Evolutionary conservation across 2,888 invertebrate species (phyloP).

Genomic region (Agapetus fuscipes): DNA sequence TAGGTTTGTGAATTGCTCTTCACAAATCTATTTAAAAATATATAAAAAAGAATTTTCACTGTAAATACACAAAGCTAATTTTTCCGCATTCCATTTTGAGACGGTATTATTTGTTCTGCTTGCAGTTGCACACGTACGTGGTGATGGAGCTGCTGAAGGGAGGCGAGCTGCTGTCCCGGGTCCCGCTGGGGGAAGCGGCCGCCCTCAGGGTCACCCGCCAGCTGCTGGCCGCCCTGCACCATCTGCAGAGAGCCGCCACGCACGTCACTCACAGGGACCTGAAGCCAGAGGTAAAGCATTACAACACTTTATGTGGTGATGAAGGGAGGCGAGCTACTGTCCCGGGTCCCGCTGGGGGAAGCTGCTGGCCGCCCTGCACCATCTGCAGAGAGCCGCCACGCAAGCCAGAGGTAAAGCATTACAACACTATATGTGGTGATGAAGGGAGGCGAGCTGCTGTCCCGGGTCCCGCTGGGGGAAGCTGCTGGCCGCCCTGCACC

Average conservation of each 20-base stretch:
- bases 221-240: slow-evolving; percentile 72
- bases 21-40: no score
- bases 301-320: not conserved
- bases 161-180: slow-evolving; percentile 67
- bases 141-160: slow-evolving; percentile 79
- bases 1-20: no score
- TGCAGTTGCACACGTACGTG: slow-evolving; percentile 73
- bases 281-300: slow-evolving; percentile 71
- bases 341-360: no score
- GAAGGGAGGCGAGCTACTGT: no score
- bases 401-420: slow-evolving; percentile 93
- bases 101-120: no score
- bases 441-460: no score
- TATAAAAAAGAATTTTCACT: no score
- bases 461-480: no score
- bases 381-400: slow-evolving; percentile 75
- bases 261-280: slow-evolving; percentile 88
- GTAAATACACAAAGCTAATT: no score
- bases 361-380: no score
- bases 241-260: slow-evolving; percentile 61
- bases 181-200: slow-evolving; percentile 65
- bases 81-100: no score
- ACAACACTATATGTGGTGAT: not conserved
- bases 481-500: no score
- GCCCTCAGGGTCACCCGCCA: slow-evolving; percentile 75